A percentile compares a stretch with the other conserved stretches of the same genome.
Conservation (phyloP, 23 tunicate genomes). For the Trididemnum miniatum region DNA sequence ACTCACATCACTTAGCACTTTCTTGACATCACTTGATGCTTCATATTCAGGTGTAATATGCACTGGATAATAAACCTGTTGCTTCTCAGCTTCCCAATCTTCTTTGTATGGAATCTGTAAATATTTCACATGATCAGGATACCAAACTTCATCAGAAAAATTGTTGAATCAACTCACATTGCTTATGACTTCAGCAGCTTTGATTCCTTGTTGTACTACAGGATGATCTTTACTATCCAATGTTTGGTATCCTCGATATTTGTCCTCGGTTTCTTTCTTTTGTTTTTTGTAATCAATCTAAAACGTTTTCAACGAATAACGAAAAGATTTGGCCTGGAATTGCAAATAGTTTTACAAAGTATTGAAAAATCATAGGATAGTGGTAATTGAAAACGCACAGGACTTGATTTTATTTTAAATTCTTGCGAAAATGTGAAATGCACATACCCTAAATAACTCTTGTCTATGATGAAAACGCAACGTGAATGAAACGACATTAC, state of each 20-base stretch:
- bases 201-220: conserved; percentile 73
- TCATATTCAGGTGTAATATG: conserved; percentile 98
- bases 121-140: not conserved
- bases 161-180: conserved; percentile 32
- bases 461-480: too few relatives aligned
- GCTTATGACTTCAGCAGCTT: conserved; percentile 58
- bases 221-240: conserved; percentile 91
- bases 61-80: conserved; percentile 88
- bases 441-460: too few relatives aligned
- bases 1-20: conserved; percentile 80
- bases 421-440: too few relatives aligned
- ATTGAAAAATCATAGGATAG: too few relatives aligned
- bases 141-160: not conserved
- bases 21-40: conserved; percentile 64
- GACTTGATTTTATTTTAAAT: too few relatives aligned
- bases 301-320: too few relatives aligned
- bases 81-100: conserved; percentile 94
- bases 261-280: conserved; percentile 56
- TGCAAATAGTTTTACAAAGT: too few relatives aligned
- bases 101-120: conserved; percentile 78
- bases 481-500: too few relatives aligned
- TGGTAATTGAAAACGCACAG: too few relatives aligned
- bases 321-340: too few relatives aligned
- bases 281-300: conserved; percentile 84
- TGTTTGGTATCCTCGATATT: conserved; percentile 88